These are phyloP conservation scores for Parasteatoda tepidariorum DNA, from an alignment of 1,140 invertebrate genomes.

Conservation along the genomic window DNA sequence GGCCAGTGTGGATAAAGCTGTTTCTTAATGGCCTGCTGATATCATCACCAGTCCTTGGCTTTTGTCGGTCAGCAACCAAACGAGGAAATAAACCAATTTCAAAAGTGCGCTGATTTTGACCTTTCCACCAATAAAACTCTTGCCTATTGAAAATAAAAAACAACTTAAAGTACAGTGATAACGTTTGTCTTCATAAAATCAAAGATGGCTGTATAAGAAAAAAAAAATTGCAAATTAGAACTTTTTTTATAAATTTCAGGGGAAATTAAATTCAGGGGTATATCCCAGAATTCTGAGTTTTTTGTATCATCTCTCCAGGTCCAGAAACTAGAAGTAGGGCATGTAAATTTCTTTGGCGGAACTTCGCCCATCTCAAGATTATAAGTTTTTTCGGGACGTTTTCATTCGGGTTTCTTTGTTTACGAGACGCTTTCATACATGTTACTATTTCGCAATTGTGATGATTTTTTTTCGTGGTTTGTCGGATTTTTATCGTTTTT, in stretches of 20 bases:
- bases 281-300: too few species aligned
- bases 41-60: constrained; percentile 71
- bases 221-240: not conserved
- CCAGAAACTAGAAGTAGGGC: too few species aligned
- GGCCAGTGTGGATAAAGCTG: constrained; percentile 86
- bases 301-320: too few species aligned
- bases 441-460: too few species aligned
- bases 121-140: constrained; percentile 95
- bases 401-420: too few species aligned
- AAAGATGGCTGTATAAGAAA: not conserved
- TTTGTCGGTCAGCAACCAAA: constrained; percentile 77
- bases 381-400: too few species aligned
- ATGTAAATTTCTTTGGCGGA: too few species aligned
- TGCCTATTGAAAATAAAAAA: constrained; percentile 68
- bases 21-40: constrained; percentile 83
- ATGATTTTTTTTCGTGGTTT: too few species aligned
- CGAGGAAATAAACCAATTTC: constrained; percentile 81
- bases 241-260: not conserved
- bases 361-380: too few species aligned
- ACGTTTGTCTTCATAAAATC: not conserved
- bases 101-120: constrained; percentile 89
- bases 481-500: too few species aligned
- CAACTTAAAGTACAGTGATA: not conserved
- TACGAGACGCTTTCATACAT: too few species aligned
- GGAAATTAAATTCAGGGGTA: too few species aligned